These are phyloP conservation scores for Lasioglossum figueresi DNA, from an alignment of 2,888 invertebrate genomes.

Conservation along the genomic window DNA sequence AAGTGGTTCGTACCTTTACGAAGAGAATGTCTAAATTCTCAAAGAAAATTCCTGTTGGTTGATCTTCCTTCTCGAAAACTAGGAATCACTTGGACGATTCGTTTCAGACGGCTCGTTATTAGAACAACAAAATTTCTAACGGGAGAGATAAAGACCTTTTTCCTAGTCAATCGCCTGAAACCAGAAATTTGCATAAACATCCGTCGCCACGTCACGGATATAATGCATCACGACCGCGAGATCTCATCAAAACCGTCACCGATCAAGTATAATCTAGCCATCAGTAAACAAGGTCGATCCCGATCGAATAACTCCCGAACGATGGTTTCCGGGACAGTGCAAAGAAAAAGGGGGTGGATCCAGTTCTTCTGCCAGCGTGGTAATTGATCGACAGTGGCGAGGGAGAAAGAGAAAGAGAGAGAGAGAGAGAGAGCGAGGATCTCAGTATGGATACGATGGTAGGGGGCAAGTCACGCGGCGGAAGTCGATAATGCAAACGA, in stretches of 20 bases:
- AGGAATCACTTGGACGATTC: background rate
- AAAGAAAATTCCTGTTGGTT: no score
- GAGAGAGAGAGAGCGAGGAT: background rate
- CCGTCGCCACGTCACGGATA: background rate
- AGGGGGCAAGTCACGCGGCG: slow-evolving; percentile 37
- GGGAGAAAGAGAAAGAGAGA: background rate
- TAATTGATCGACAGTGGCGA: slow-evolving; percentile 39
- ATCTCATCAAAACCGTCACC: slow-evolving; percentile 2
- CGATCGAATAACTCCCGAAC: background rate
- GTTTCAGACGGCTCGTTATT: background rate
- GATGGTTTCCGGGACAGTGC: background rate
- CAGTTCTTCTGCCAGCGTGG: slow-evolving; percentile 32
- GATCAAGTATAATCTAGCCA: background rate
- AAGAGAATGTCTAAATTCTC: no score
- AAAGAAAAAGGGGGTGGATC: slow-evolving; percentile 2
- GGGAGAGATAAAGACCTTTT: background rate
- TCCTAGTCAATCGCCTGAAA: background rate
- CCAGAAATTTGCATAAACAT: background rate
- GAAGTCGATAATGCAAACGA: slow-evolving; percentile 57
- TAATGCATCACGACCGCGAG: background rate
- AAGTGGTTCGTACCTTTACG: no score
- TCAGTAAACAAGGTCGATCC: background rate
- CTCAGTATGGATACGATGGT: background rate
- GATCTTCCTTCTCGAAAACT: background rate
- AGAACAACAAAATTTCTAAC: slow-evolving; percentile 1